Evolutionary conservation across 1,140 invertebrate species (phyloP).

Genomic region (Medauroidea extradentata): DNA sequence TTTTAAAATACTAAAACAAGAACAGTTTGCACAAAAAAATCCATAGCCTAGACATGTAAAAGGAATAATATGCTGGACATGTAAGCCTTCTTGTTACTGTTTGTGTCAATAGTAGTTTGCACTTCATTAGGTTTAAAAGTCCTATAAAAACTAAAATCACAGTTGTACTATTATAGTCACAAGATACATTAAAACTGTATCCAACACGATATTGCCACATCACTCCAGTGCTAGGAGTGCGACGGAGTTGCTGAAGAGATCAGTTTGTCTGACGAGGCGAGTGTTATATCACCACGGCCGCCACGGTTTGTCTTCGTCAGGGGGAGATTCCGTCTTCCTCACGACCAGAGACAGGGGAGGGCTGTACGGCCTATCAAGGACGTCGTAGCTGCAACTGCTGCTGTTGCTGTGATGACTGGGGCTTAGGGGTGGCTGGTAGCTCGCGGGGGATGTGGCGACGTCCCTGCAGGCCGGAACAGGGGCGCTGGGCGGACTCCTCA

Average conservation of each 20-base stretch:
- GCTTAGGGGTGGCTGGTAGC: not conserved
- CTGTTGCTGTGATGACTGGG: conserved; percentile 26
- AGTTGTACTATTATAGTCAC: too few species aligned
- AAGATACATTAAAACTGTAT: too few species aligned
- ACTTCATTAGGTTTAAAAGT: too few species aligned
- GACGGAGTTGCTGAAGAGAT: not conserved
- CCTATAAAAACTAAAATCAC: too few species aligned
- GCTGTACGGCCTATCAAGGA: conserved; percentile 12
- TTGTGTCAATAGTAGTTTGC: too few species aligned
- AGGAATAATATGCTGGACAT: too few species aligned
- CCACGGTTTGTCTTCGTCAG: conserved; percentile 55
- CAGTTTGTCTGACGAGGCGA: not conserved
- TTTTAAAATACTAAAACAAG: too few species aligned
- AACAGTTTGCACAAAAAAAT: too few species aligned
- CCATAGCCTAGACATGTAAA: too few species aligned
- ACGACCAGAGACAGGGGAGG: conserved; percentile 62
- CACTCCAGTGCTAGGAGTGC: too few species aligned
- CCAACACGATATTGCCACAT: too few species aligned
- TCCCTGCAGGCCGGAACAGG: conserved; percentile 34
- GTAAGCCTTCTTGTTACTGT: too few species aligned
- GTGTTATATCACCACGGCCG: conserved; percentile 62
- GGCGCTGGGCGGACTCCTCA: conserved; percentile 32
- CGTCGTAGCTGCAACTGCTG: conserved; percentile 34
- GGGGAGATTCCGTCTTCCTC: conserved; percentile 49
- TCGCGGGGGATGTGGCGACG: conserved; percentile 41